Evolutionary conservation across 92 coral and sea anemone species (phyloP).

Genomic region (Anthopleura xanthogrammica): DNA sequence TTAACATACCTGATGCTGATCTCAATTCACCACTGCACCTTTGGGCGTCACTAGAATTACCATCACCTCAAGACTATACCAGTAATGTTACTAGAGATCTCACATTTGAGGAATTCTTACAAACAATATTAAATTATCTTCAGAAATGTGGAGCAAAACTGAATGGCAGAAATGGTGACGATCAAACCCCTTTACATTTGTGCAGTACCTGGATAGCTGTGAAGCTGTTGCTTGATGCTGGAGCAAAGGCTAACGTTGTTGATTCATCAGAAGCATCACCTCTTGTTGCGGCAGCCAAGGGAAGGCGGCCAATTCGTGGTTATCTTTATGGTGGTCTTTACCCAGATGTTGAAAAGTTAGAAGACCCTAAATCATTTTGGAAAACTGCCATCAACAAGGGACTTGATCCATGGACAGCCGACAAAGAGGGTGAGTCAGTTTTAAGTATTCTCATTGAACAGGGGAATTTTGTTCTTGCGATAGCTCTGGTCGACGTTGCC

Average conservation of each 20-base stretch:
- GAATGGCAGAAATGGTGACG: slow-evolving; percentile 10
- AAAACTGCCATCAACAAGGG: slow-evolving; percentile 1
- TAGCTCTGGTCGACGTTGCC: no score
- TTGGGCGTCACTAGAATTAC: slow-evolving; percentile 11
- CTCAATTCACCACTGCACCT: slow-evolving; percentile 17
- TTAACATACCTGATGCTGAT: not conserved
- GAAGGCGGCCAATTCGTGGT: no score
- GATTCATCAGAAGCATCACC: slow-evolving; percentile 18
- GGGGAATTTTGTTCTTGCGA: no score
- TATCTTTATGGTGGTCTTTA: not conserved
- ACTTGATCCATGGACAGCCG: slow-evolving; percentile 7
- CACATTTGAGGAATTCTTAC: not conserved
- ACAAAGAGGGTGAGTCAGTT: slow-evolving; percentile 17
- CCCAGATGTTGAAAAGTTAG: slow-evolving; percentile 19
- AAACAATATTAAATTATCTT: not conserved
- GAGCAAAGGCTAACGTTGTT: slow-evolving; percentile 14
- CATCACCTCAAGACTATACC: not conserved
- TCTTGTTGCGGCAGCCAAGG: not conserved
- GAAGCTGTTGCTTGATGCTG: slow-evolving; percentile 31
- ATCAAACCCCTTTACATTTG: slow-evolving; percentile 4
- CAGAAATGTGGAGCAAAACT: not conserved
- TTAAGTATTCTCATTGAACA: no score
- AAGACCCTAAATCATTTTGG: slow-evolving; percentile 24
- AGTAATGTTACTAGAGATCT: not conserved
- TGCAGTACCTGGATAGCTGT: slow-evolving; percentile 31